Conservation (phyloP, 2,888 invertebrate species). For the Ophioninae sp. region DNA sequence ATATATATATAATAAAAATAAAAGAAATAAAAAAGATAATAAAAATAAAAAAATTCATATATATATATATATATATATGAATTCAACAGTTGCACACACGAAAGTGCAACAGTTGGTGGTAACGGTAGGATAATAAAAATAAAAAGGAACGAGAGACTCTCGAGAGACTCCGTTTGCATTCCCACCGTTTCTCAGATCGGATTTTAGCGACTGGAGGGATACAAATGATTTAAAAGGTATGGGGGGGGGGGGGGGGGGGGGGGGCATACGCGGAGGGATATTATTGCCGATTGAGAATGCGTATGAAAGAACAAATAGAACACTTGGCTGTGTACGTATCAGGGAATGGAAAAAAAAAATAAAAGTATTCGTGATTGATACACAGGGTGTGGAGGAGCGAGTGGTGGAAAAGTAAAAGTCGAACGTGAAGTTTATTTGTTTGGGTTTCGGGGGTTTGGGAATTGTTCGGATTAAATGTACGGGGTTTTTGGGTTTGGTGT, state of each 20-base stretch:
- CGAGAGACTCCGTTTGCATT: slow-evolving; percentile 59
- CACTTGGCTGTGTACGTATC: not conserved
- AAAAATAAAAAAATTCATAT: no score
- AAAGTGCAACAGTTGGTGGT: slow-evolving; percentile 46
- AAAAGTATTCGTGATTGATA: no score
- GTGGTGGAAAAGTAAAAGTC: no score
- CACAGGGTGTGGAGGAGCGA: no score
- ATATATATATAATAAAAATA: no score
- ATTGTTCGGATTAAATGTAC: no score
- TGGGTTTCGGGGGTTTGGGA: no score
- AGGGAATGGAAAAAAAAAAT: no score
- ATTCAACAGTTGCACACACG: slow-evolving; percentile 22
- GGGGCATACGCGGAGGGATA: slow-evolving; percentile 10
- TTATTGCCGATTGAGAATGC: slow-evolving; percentile 18
- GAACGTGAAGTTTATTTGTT: no score
- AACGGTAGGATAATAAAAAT: slow-evolving; percentile 38
- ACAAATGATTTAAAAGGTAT: slow-evolving; percentile 45
- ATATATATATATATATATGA: not conserved
- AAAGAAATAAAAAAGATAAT: no score
- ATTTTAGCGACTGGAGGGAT: slow-evolving; percentile 35
- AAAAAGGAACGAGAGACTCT: slow-evolving; percentile 35
- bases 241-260: no score
- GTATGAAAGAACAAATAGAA: not conserved
- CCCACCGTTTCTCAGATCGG: slow-evolving; percentile 54
- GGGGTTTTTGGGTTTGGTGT: no score